Evolutionary conservation across 2,888 invertebrate species (phyloP).

Genomic region (Zygaena filipendulae): DNA sequence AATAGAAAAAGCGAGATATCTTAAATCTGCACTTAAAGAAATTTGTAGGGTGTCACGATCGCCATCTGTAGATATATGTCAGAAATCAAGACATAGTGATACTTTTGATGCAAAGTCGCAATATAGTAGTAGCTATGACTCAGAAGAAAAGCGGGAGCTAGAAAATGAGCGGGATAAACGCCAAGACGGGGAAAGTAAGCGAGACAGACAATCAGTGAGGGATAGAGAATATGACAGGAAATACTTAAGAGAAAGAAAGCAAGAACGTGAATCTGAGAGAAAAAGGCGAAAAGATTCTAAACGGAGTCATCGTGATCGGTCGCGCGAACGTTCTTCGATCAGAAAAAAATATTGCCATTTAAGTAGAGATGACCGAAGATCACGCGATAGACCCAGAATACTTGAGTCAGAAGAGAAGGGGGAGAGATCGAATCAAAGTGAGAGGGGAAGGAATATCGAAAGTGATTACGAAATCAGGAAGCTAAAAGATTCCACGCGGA

Average conservation of each 20-base stretch:
- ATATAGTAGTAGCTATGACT: constrained; percentile 20
- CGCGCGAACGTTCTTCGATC: too few species aligned
- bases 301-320: constrained; percentile 28
- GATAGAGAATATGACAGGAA: too few species aligned
- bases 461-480: constrained; percentile 22
- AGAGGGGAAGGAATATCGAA: constrained; percentile 18
- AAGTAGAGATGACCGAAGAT: constrained; percentile 30
- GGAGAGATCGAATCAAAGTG: constrained; percentile 17
- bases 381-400: constrained; percentile 26
- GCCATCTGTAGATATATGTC: constrained; percentile 18
- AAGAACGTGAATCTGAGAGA: constrained; percentile 22
- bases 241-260: constrained; percentile 22
- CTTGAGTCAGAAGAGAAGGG: constrained; percentile 19
- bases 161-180: too few species aligned
- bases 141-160: constrained; percentile 26
- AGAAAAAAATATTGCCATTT: too few species aligned
- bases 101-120: constrained; percentile 19
- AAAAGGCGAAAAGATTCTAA: constrained; percentile 29
- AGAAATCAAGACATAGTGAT: constrained; percentile 35
- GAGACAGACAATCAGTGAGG: constrained; percentile 36
- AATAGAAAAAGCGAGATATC: constrained; percentile 43
- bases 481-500: too few species aligned
- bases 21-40: constrained; percentile 24
- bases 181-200: constrained; percentile 40
- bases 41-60: too few species aligned